Percentiles rank a stretch among this genome's conserved stretches.
Evolutionary conservation across 2,888 invertebrate genomes (phyloP).

Genomic region (Rhagophthalmus giganteus): DNA sequence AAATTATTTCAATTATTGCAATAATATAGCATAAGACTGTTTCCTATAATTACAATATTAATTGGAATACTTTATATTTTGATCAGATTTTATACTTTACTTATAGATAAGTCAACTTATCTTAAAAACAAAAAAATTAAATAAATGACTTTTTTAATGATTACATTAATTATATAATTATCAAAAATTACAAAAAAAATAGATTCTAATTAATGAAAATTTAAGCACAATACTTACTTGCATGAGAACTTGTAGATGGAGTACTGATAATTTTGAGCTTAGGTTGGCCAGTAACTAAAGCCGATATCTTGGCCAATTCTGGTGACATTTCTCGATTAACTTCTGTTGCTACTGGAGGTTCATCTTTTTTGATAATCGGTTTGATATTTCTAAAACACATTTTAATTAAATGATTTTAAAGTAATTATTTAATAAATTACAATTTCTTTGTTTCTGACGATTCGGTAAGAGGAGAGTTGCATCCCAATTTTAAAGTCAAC

Average conservation of each 20-base stretch:
- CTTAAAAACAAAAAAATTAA: too few species aligned
- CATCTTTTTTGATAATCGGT: slow-evolving; percentile 67
- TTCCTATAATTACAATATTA: too few species aligned
- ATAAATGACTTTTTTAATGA: not conserved
- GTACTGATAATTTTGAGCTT: slow-evolving; percentile 63
- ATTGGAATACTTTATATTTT: too few species aligned
- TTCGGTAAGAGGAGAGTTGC: slow-evolving; percentile 70
- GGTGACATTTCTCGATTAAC: slow-evolving; percentile 74
- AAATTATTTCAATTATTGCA: too few species aligned
- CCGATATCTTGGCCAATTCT: slow-evolving; percentile 81
- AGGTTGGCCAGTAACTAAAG: slow-evolving; percentile 79
- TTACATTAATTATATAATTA: not conserved
- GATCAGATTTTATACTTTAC: too few species aligned
- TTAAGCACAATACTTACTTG: slow-evolving; percentile 32
- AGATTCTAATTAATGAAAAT: not conserved
- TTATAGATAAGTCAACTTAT: too few species aligned
- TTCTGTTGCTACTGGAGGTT: slow-evolving; percentile 53
- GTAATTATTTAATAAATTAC: slow-evolving; percentile 49
- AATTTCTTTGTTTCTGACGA: slow-evolving; percentile 68
- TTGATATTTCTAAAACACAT: slow-evolving; percentile 63
- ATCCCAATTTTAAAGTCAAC: slow-evolving; percentile 75
- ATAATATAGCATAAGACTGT: too few species aligned
- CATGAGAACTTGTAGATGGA: not conserved
- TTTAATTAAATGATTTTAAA: not conserved
- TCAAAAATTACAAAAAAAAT: not conserved